phyloP scores from a whole-genome alignment of 2,797 vertebrate species.

The Betta splendens region DNA sequence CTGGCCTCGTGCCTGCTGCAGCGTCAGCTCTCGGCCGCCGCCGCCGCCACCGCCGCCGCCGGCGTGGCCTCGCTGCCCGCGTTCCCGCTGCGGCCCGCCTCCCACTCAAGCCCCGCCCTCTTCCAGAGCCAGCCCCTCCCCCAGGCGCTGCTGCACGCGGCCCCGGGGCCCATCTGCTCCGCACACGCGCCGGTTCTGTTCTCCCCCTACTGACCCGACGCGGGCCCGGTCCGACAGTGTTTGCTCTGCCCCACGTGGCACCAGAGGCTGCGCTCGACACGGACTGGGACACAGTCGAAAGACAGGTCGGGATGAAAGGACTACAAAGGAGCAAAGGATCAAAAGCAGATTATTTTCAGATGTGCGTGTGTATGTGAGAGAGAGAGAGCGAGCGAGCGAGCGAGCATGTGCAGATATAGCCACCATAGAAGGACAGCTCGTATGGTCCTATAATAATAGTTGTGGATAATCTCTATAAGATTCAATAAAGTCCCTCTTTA shows the following conservation, averaged over 20 bases:
- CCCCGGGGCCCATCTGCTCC: slow-evolving; percentile 88
- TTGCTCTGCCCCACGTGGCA: slow-evolving; percentile 9
- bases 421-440: slow-evolving; percentile 35
- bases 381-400: slow-evolving; percentile 49
- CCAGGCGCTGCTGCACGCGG: slow-evolving; percentile 86
- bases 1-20: slow-evolving; percentile 87
- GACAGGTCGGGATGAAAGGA: background rate
- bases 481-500: slow-evolving; percentile 5
- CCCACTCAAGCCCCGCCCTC: slow-evolving; percentile 82
- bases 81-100: slow-evolving; percentile 84
- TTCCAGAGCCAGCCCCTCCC: slow-evolving; percentile 88
- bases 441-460: slow-evolving; percentile 3
- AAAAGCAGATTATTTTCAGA: slow-evolving; percentile 25
- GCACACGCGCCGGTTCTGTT: slow-evolving; percentile 89
- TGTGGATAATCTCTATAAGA: slow-evolving; percentile 16
- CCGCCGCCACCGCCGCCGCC: slow-evolving; percentile 82
- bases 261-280: slow-evolving; percentile 8
- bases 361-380: slow-evolving; percentile 75
- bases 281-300: slow-evolving; percentile 1
- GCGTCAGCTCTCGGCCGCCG: slow-evolving; percentile 81
- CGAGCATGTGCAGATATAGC: slow-evolving; percentile 33
- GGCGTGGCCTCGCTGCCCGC: slow-evolving; percentile 85
- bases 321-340: slow-evolving; percentile 6
- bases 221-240: slow-evolving; percentile 29
- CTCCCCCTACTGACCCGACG: slow-evolving; percentile 87